Percentiles rank a stretch among this genome's conserved stretches.
Evolutionary conservation across 2,797 vertebrate genomes (phyloP).

Genomic region (Eulemur coronatus): DNA sequence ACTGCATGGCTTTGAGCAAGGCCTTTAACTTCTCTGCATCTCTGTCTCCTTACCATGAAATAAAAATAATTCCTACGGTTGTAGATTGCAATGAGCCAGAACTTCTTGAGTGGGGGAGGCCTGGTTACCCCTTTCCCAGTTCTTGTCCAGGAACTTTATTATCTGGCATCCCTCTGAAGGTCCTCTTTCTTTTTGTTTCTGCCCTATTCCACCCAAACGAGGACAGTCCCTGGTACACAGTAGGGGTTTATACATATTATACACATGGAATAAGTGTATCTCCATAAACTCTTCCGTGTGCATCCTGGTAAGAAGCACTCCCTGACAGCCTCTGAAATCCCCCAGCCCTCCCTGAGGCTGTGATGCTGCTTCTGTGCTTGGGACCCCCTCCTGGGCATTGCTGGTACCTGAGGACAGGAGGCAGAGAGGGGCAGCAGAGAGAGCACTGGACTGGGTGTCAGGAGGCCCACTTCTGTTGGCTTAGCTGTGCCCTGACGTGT

Average conservation of each 20-base stretch:
- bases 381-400: not conserved
- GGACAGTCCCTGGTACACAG: not conserved
- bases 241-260: not conserved
- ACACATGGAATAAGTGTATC: not conserved
- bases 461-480: not conserved
- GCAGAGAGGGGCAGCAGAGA: not conserved
- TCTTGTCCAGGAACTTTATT: not conserved
- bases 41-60: not conserved
- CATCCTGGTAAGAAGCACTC: not conserved
- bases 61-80: not conserved
- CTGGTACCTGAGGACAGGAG: not conserved
- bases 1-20: not conserved
- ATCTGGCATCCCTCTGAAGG: not conserved
- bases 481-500: not conserved
- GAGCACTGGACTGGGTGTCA: no score
- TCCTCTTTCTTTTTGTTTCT: not conserved
- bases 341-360: not conserved
- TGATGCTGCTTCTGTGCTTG: not conserved
- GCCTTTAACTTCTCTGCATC: not conserved
- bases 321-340: not conserved
- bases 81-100: not conserved
- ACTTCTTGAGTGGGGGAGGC: not conserved
- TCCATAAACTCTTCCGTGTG: not conserved
- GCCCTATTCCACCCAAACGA: not conserved
- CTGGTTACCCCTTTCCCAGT: not conserved